phyloP scores from a whole-genome alignment of 2,888 invertebrate genomes.

The Cheilosia urbana region DNA sequence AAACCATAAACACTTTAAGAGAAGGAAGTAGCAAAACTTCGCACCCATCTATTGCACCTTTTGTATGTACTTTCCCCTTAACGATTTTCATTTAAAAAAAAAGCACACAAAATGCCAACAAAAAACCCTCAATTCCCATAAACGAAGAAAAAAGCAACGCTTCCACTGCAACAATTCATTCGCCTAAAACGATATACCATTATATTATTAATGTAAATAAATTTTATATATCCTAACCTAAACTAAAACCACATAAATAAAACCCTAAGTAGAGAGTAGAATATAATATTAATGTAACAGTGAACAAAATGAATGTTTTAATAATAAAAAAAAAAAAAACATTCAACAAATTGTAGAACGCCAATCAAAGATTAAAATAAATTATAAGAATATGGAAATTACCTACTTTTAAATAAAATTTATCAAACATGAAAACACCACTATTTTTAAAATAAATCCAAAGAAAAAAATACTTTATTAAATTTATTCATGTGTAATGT shows the following conservation, averaged over 20 bases:
- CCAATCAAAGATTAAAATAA: constrained; percentile 37
- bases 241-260: not conserved
- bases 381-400: constrained; percentile 15
- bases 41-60: not conserved
- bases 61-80: not conserved
- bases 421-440: constrained; percentile 68
- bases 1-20: no score
- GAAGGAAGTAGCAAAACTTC: not conserved
- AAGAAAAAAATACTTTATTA: constrained; percentile 13
- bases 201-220: constrained; percentile 44
- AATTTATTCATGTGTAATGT: constrained; percentile 61
- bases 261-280: constrained; percentile 24
- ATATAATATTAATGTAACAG: constrained; percentile 34
- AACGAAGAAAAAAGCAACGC: constrained; percentile 49
- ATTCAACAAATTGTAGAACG: constrained; percentile 36
- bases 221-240: not conserved
- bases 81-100: not conserved
- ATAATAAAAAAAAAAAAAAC: not conserved
- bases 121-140: not conserved
- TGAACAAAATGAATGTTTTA: constrained; percentile 25
- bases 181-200: not conserved
- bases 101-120: constrained; percentile 32
- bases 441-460: constrained; percentile 42
- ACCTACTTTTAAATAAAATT: constrained; percentile 30
- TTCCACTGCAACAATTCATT: constrained; percentile 52